Conservation (phyloP, 2,888 invertebrate species). For the Trisateles emortualis region DNA sequence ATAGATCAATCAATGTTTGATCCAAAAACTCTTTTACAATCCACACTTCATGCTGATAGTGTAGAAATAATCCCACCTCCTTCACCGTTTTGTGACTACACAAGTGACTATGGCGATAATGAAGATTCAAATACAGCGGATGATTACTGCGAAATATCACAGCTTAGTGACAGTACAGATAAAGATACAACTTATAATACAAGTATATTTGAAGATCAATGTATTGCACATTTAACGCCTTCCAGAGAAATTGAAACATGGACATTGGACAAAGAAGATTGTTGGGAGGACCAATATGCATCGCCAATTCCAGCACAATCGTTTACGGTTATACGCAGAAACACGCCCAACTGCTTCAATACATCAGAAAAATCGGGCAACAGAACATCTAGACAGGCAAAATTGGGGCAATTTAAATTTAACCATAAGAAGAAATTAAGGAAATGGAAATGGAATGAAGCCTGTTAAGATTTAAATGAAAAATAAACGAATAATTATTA, state of each 20-base stretch:
- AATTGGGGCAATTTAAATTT: constrained; percentile 64
- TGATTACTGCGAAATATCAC: constrained; percentile 3
- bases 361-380: constrained; percentile 18
- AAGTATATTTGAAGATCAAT: constrained; percentile 45
- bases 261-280: constrained; percentile 56
- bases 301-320: constrained; percentile 36
- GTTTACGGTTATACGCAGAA: constrained; percentile 47
- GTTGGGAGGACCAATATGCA: constrained; percentile 13
- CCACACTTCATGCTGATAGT: constrained; percentile 45
- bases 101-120: constrained; percentile 5
- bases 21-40: constrained; percentile 71
- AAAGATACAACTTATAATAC: constrained; percentile 14
- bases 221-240: constrained; percentile 44
- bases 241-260: constrained; percentile 68
- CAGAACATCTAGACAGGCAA: constrained; percentile 31
- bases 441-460: constrained; percentile 42
- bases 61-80: constrained; percentile 70
- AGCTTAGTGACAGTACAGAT: constrained; percentile 2
- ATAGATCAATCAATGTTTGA: constrained; percentile 70
- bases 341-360: constrained; percentile 21
- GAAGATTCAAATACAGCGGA: not conserved
- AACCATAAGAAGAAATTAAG: constrained; percentile 58
- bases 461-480: not conserved
- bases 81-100: constrained; percentile 60
- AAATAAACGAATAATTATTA: too few species aligned